Evolutionary conservation across 2,888 invertebrate genomes (phyloP).

Genomic region (Pyrrhosoma nymphula): DNA sequence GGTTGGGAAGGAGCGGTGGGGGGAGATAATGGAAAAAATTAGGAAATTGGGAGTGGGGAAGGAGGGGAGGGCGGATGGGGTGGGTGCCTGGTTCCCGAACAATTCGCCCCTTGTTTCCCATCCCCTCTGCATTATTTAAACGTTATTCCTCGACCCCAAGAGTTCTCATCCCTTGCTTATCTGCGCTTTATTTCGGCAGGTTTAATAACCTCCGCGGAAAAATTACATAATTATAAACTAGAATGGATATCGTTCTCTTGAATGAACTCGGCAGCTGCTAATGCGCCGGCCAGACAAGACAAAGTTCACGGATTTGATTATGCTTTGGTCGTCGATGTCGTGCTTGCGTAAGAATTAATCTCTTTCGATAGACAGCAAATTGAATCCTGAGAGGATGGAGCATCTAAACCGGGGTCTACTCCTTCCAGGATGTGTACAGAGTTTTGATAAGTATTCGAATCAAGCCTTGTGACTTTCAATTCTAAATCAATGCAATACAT

Average conservation of each 20-base stretch:
- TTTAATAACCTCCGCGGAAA: background rate
- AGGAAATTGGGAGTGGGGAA: background rate
- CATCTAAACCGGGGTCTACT: too few relatives aligned
- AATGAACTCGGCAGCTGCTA: background rate
- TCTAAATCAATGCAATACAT: too few relatives aligned
- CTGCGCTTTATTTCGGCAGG: background rate
- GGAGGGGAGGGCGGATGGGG: background rate
- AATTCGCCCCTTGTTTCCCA: background rate
- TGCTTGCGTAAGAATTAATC: too few relatives aligned
- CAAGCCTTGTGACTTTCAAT: too few relatives aligned
- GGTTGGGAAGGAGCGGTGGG: background rate
- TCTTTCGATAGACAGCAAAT: too few relatives aligned
- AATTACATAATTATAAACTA: background rate
- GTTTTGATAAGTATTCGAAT: too few relatives aligned
- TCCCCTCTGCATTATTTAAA: background rate
- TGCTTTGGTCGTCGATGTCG: too few relatives aligned
- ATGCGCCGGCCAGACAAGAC: too few relatives aligned
- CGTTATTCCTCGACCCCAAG: background rate
- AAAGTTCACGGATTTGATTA: too few relatives aligned
- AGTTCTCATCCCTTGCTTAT: background rate
- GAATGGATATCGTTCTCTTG: background rate
- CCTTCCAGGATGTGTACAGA: too few relatives aligned
- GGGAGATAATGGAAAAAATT: background rate
- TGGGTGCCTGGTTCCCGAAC: background rate
- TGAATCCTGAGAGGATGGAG: too few relatives aligned